These are phyloP conservation scores for Sepioteuthis lessoniana DNA, from an alignment of 2,888 invertebrate species.

Conservation along the genomic window DNA sequence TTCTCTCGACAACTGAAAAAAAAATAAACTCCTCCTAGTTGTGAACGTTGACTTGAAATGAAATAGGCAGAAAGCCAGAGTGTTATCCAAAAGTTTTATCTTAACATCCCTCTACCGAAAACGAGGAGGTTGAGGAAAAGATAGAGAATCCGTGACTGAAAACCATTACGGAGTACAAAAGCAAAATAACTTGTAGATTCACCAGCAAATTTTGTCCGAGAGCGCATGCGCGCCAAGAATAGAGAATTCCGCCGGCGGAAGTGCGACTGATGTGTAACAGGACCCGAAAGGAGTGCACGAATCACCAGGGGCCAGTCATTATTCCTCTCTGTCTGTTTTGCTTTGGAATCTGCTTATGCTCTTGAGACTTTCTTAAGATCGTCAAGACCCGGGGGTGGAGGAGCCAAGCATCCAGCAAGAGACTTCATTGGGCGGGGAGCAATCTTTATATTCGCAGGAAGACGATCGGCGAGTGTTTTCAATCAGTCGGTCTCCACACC, in stretches of 20 bases:
- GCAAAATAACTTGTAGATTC: slow-evolving; percentile 33
- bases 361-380: background rate
- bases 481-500: background rate
- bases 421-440: slow-evolving; percentile 33
- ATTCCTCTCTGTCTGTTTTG: background rate
- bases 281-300: background rate
- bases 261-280: slow-evolving; percentile 1
- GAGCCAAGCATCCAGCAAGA: background rate
- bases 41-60: slow-evolving; percentile 33
- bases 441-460: background rate
- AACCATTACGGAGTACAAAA: background rate
- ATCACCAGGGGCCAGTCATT: slow-evolving; percentile 13
- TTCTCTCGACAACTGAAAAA: background rate
- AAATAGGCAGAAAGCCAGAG: slow-evolving; percentile 6
- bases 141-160: background rate
- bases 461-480: background rate
- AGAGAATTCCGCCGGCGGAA: slow-evolving; percentile 18
- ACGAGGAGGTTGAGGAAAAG: background rate
- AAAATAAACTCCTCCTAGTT: background rate
- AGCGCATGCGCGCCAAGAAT: slow-evolving; percentile 7
- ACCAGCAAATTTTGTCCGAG: background rate
- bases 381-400: background rate
- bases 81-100: slow-evolving; percentile 20
- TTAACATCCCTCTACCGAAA: background rate
- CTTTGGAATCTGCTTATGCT: background rate